These are phyloP conservation scores for Junonia oenone DNA, from an alignment of 2,888 invertebrate genomes.

Conservation along the genomic window DNA sequence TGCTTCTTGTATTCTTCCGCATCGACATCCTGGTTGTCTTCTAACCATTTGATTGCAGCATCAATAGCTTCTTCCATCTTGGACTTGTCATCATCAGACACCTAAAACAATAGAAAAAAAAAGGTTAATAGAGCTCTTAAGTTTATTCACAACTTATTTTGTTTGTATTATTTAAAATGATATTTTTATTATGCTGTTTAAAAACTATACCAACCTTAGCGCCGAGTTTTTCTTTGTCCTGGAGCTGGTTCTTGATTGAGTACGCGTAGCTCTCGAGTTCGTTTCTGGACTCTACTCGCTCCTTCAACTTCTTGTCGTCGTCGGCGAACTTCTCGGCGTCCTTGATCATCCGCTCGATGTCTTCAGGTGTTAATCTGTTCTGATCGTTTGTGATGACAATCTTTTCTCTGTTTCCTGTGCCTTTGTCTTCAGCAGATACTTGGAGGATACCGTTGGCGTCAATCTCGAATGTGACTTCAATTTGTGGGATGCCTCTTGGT, in stretches of 20 bases:
- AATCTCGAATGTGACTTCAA: slow-evolving; percentile 96
- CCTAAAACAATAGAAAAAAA: slow-evolving; percentile 33
- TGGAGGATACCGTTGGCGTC: slow-evolving; percentile 96
- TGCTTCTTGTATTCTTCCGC: slow-evolving; percentile 95
- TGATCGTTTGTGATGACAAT: slow-evolving; percentile 99
- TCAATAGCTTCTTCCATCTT: slow-evolving; percentile 98
- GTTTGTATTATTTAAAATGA: neutral
- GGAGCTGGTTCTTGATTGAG: slow-evolving; percentile 97
- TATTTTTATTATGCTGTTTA: neutral
- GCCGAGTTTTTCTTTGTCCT: slow-evolving; percentile 98
- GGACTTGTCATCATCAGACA: slow-evolving; percentile 92
- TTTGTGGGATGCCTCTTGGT: slow-evolving; percentile 94
- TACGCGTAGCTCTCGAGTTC: slow-evolving; percentile 98
- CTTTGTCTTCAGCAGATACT: slow-evolving; percentile 99
- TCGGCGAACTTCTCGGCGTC: slow-evolving; percentile 99
- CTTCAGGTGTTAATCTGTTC: slow-evolving; percentile 97
- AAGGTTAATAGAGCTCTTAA: neutral
- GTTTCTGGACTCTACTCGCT: slow-evolving; percentile 96
- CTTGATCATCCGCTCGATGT: slow-evolving; percentile 99
- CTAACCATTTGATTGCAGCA: slow-evolving; percentile 98
- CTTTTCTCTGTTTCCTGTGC: slow-evolving; percentile 98
- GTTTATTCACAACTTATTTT: neutral
- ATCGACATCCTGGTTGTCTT: slow-evolving; percentile 95
- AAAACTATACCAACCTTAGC: slow-evolving; percentile 82
- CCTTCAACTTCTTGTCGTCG: slow-evolving; percentile 98